Conservation (phyloP, 2,888 invertebrate species). For the Nemotelus pantherinus region DNA sequence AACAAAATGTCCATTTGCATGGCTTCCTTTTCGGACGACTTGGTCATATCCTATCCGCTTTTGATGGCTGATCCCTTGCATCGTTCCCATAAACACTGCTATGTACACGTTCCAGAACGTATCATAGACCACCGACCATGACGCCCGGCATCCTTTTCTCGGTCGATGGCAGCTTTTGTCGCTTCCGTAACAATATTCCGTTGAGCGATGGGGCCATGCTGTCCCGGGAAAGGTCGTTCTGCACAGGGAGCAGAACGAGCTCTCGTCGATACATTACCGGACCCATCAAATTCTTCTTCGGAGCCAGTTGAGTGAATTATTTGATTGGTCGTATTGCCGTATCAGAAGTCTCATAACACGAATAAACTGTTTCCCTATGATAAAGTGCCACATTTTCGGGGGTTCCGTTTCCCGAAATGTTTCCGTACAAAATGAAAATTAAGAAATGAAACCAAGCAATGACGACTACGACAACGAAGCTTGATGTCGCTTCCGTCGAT, state of each 20-base stretch:
- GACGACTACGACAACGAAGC: not conserved
- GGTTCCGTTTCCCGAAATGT: slow-evolving; percentile 19
- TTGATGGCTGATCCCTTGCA: slow-evolving; percentile 21
- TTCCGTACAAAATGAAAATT: slow-evolving; percentile 32
- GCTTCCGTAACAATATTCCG: slow-evolving; percentile 10
- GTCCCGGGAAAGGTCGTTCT: not conserved
- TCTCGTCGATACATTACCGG: slow-evolving; percentile 7
- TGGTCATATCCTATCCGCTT: slow-evolving; percentile 21
- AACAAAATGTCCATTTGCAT: slow-evolving; percentile 2
- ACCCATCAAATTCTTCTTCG: slow-evolving; percentile 29
- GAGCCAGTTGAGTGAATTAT: slow-evolving; percentile 33
- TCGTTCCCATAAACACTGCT: not conserved
- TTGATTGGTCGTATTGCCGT: slow-evolving; percentile 36
- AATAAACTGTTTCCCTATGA: slow-evolving; percentile 25
- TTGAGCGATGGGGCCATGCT: not conserved
- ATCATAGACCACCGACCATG: not conserved
- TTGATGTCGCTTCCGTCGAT: too few species aligned
- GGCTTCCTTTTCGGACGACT: slow-evolving; percentile 19
- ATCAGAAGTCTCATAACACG: slow-evolving; percentile 32
- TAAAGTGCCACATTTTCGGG: slow-evolving; percentile 23
- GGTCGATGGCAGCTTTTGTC: slow-evolving; percentile 20
- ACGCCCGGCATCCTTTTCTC: slow-evolving; percentile 1
- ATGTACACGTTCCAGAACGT: not conserved
- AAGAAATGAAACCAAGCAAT: slow-evolving; percentile 30
- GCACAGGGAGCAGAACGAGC: slow-evolving; percentile 6